Evolutionary conservation across 2,113 vertebrate genomes (phyloP).

Genomic region (Brachyhypopomus occidentalis): DNA sequence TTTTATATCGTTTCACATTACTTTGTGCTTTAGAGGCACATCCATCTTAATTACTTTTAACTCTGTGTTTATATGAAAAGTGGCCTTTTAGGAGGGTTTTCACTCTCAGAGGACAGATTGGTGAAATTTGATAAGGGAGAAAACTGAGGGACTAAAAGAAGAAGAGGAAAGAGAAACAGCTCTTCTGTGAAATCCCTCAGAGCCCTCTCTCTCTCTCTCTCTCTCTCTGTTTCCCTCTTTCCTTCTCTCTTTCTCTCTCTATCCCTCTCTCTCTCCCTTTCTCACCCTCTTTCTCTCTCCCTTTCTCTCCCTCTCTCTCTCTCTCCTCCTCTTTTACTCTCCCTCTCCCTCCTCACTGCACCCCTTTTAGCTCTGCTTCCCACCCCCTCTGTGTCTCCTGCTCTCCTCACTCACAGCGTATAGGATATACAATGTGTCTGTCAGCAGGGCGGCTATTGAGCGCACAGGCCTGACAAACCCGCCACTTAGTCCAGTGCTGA

Average conservation of each 20-base stretch:
- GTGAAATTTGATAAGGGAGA: conserved; percentile 51
- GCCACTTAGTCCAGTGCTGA: conserved; percentile 88
- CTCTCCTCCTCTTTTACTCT: conserved; percentile 55
- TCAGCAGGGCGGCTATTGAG: conserved; percentile 88
- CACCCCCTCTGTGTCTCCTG: background rate
- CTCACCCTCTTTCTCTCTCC: conserved; percentile 2
- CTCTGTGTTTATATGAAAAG: conserved; percentile 59
- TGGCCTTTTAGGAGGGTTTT: conserved; percentile 50
- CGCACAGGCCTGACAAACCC: conserved; percentile 86
- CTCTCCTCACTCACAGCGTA: conserved; percentile 73
- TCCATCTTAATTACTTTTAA: conserved; percentile 55
- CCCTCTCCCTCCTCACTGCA: background rate
- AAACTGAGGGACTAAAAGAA: conserved; percentile 33
- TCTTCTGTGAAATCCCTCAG: conserved; percentile 44
- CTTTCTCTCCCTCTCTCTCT: conserved; percentile 35
- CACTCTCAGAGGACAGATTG: conserved; percentile 58
- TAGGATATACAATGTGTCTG: conserved; percentile 93
- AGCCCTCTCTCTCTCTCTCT: conserved; percentile 16
- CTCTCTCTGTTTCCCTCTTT: background rate
- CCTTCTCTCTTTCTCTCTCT: conserved; percentile 13
- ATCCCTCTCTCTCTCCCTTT: conserved; percentile 46
- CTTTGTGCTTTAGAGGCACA: conserved; percentile 37
- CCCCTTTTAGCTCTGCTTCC: background rate
- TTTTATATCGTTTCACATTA: conserved; percentile 39
- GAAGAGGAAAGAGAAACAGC: conserved; percentile 33